phyloP scores from a whole-genome alignment of 2,888 invertebrate genomes.

The Pherbina coryleti region DNA sequence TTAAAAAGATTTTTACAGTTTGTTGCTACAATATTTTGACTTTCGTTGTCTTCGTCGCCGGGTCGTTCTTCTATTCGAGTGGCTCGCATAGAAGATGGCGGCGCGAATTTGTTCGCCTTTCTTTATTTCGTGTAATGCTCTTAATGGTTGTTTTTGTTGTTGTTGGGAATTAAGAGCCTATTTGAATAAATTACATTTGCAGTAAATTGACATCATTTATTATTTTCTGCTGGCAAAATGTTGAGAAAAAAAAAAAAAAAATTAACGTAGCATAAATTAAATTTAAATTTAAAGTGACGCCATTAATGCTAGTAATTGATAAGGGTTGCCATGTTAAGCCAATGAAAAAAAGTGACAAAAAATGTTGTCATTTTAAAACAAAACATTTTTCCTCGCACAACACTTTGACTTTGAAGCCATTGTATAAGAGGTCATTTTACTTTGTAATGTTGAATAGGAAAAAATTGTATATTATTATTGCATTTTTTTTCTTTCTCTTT shows the following conservation, averaged over 20 bases:
- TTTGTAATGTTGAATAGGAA: too few species aligned
- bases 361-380: neutral
- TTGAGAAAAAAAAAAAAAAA: neutral
- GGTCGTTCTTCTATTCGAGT: neutral
- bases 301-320: conserved; percentile 19
- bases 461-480: too few species aligned
- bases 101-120: neutral
- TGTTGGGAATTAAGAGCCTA: conserved; percentile 10
- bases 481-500: too few species aligned
- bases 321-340: neutral
- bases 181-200: conserved; percentile 30
- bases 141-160: neutral
- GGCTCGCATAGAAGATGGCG: neutral
- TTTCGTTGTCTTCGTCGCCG: neutral
- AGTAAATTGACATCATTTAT: conserved; percentile 23
- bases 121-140: neutral
- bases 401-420: too few species aligned
- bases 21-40: neutral
- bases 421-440: too few species aligned
- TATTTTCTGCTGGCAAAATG: neutral
- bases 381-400: too few species aligned
- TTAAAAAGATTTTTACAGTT: neutral
- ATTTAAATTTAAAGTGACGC: conserved; percentile 16
- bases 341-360: too few species aligned
- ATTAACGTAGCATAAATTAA: neutral